Conservation (phyloP, 2,888 invertebrate species). For the Oligia strigilis region DNA sequence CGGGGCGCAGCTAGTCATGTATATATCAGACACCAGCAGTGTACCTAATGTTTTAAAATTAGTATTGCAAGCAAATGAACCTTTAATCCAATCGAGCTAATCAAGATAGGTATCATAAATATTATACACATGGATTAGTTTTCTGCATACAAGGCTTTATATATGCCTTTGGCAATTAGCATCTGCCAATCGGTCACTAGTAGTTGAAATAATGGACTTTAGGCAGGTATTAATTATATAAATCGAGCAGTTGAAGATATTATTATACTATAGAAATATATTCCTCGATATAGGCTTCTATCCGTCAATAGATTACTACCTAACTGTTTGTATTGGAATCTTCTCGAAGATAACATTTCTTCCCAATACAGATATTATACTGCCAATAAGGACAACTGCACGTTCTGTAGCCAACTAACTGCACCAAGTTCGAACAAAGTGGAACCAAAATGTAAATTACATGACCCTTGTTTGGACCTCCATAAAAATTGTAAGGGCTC, state of each 20-base stretch:
- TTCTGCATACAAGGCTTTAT: not conserved
- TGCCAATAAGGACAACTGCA: not conserved
- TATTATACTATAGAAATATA: not conserved
- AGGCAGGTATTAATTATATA: not conserved
- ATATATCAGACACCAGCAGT: no score
- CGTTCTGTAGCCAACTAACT: constrained; percentile 8
- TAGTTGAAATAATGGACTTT: not conserved
- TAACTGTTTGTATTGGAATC: not conserved
- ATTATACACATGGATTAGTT: not conserved
- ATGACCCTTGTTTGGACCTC: constrained; percentile 23
- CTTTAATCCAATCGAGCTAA: not conserved
- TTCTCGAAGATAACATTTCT: not conserved
- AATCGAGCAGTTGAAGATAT: not conserved
- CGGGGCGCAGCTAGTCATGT: no score
- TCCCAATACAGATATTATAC: not conserved
- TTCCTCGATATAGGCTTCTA: not conserved
- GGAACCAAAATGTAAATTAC: constrained; percentile 20
- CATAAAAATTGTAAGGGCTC: constrained; percentile 61
- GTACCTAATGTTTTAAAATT: not conserved
- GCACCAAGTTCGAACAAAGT: constrained; percentile 23
- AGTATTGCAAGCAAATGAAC: not conserved
- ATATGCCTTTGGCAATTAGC: not conserved
- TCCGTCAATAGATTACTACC: not conserved
- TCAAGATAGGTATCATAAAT: no score
- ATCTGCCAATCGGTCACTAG: no score